A percentile compares a stretch with the other conserved stretches of the same genome.
phyloP scores from a whole-genome alignment of 2,113 vertebrate species.

The Anhinga anhinga region DNA sequence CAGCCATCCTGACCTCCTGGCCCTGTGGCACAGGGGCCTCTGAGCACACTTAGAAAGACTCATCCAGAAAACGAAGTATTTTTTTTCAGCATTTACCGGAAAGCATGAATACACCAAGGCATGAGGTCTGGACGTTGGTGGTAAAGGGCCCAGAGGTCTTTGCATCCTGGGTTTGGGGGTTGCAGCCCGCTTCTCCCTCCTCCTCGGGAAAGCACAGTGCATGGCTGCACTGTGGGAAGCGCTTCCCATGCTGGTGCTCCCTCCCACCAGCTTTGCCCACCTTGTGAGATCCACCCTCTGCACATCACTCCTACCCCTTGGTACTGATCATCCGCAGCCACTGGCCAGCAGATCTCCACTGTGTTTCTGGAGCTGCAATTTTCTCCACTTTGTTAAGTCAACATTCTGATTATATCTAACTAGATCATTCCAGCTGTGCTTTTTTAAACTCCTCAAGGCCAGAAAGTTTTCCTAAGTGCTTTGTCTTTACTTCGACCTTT shows the following conservation, averaged over 20 bases:
- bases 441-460: neutral
- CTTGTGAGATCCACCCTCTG: neutral
- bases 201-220: rapidly evolving
- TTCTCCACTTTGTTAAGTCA: neutral
- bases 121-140: neutral
- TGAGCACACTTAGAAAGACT: neutral
- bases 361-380: neutral
- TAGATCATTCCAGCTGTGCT: neutral
- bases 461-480: neutral
- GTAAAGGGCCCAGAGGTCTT: neutral
- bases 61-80: rapidly evolving
- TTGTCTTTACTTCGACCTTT: neutral
- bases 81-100: neutral
- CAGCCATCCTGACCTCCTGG: neutral
- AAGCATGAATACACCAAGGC: neutral
- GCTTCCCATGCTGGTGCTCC: neutral
- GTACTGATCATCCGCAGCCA: rapidly evolving
- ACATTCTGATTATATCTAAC: neutral
- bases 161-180: neutral
- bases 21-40: neutral
- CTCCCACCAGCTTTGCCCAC: neutral
- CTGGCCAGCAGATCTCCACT: rapidly evolving
- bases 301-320: neutral
- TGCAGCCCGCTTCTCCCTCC: neutral
- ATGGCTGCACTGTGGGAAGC: neutral